Percentiles rank a stretch among this genome's conserved stretches.
These are phyloP conservation scores for Leptodirus hochenwartii DNA, from an alignment of 2,888 invertebrate genomes.

Conservation along the genomic window DNA sequence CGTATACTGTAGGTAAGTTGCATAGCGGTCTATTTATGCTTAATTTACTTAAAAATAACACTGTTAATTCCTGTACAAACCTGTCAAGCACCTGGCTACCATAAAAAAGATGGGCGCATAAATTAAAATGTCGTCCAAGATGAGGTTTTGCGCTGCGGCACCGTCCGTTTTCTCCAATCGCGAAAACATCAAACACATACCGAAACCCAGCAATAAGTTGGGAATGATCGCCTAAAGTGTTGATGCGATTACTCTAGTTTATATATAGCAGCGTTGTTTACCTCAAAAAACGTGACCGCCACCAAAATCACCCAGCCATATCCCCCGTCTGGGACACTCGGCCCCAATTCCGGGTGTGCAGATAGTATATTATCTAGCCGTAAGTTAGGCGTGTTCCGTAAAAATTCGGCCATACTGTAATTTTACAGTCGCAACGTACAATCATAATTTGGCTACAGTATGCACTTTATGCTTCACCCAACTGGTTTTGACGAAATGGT, in stretches of 20 bases:
- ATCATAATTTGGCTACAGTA: too few relatives aligned
- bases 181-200: conserved; percentile 34
- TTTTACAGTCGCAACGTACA: too few relatives aligned
- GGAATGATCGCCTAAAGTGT: conserved; percentile 41
- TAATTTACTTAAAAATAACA: background rate
- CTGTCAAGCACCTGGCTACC: conserved; percentile 34
- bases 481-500: too few relatives aligned
- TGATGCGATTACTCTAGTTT: conserved; percentile 20
- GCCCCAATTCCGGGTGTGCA: conserved; percentile 46
- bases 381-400: conserved; percentile 10
- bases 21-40: too few relatives aligned
- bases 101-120: conserved; percentile 40
- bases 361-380: conserved; percentile 38
- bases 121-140: conserved; percentile 39
- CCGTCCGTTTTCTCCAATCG: conserved; percentile 30
- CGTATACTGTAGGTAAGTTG: too few relatives aligned
- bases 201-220: conserved; percentile 33
- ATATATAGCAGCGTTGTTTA: conserved; percentile 17
- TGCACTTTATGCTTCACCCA: too few relatives aligned
- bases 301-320: conserved; percentile 47
- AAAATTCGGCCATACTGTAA: too few relatives aligned
- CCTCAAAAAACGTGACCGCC: conserved; percentile 38
- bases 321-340: conserved; percentile 44
- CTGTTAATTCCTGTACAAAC: conserved; percentile 18
- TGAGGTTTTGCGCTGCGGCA: conserved; percentile 25